phyloP scores from a whole-genome alignment of 30 jellyfish, hydroid and myxozoan genomes.

The Cassiopea xamachana region DNA sequence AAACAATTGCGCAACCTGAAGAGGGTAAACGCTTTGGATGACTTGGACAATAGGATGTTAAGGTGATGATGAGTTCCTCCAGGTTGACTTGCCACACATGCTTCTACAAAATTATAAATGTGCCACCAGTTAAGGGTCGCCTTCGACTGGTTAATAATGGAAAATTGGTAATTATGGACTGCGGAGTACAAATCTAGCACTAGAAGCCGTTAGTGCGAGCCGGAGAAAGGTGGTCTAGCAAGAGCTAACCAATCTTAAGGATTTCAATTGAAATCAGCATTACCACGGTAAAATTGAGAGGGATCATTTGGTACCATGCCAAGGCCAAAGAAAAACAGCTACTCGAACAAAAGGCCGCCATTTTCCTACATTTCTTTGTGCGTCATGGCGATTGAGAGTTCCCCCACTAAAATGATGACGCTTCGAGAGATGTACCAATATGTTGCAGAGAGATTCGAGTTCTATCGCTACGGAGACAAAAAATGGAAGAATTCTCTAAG shows the following conservation, averaged over 20 bases:
- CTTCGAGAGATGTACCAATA: conserved; percentile 53
- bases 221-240: background rate
- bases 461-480: conserved; percentile 25
- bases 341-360: conserved; percentile 40
- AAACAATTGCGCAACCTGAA: background rate
- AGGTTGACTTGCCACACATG: background rate
- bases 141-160: background rate
- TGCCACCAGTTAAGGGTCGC: background rate
- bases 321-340: conserved; percentile 66
- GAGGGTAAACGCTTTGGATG: background rate
- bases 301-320: too few relatives aligned
- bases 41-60: background rate
- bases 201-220: background rate
- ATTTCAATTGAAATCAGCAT: background rate
- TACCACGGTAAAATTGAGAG: too few relatives aligned
- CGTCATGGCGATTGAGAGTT: conserved; percentile 65
- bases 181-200: background rate
- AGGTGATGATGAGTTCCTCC: background rate
- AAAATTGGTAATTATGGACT: background rate
- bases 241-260: background rate
- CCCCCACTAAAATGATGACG: conserved; percentile 60
- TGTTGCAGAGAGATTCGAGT: conserved; percentile 40
- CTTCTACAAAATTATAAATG: background rate
- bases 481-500: conserved; percentile 62
- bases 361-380: conserved; percentile 51